Conservation (phyloP, 2,113 vertebrate genomes). For the Mesocricetus auratus region DNA sequence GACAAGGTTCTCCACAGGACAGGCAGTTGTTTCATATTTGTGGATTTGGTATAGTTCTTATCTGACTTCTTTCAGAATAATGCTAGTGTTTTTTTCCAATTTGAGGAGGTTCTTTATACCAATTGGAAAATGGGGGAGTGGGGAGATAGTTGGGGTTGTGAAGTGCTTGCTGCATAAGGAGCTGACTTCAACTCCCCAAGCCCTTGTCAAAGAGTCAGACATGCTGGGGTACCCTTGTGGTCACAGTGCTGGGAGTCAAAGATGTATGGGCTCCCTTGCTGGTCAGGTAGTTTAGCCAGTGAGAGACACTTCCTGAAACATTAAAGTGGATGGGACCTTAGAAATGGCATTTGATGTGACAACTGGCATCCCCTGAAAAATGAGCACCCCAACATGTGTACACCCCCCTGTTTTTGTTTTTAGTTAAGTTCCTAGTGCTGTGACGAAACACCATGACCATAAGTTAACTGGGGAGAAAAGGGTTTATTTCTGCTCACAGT, state of each 20-base stretch:
- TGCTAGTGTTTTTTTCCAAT: conserved; percentile 50
- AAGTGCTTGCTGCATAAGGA: too few species aligned
- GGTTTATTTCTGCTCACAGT: background rate
- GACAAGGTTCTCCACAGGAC: background rate
- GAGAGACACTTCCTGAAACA: background rate
- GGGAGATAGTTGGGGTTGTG: too few species aligned
- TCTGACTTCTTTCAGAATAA: conserved; percentile 45
- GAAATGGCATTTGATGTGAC: background rate
- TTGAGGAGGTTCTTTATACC: conserved; percentile 16
- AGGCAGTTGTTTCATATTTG: background rate
- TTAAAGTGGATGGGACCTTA: background rate
- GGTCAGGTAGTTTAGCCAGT: background rate
- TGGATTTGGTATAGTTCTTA: background rate
- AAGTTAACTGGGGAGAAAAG: background rate
- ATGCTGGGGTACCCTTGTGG: background rate
- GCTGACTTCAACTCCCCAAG: background rate
- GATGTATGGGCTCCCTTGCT: background rate
- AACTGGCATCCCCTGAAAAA: background rate
- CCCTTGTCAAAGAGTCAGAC: background rate
- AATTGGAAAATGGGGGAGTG: background rate
- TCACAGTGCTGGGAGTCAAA: background rate
- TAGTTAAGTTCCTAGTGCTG: background rate
- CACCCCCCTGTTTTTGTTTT: too few species aligned
- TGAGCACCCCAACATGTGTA: background rate
- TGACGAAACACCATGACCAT: background rate